Evolutionary conservation across 2,113 vertebrate species (phyloP), one percentile per base, ranked within the genome.

Genomic region (Nothobranchius furzeri): DNA sequence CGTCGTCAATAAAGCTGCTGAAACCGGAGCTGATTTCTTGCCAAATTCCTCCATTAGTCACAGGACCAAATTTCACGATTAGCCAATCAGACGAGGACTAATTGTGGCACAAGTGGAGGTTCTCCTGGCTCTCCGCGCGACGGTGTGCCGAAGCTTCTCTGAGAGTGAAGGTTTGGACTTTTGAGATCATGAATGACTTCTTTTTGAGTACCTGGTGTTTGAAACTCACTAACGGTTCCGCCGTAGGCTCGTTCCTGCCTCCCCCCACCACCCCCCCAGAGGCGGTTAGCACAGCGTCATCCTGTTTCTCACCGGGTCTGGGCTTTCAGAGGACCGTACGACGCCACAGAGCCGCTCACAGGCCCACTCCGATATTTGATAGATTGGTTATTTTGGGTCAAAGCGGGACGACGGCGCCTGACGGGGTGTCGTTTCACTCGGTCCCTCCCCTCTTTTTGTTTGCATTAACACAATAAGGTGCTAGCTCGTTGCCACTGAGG

Each of bases 11-110:
- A 92, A 92, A 92, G 79, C 85, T 90, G 78, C 86, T 96, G 97
- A 97, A 99, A 98, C 95, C 83, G 88, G 96, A 99, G 94, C 94
- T 95, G 95, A 95, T 94, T 98, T 98, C 95, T 98, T 98, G 96
- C 96, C 98, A 96, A 97, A 97, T 96, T 98, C 96, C 95, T 83
- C 78, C 94, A 96, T 98, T 98, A 95, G 96, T 97, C 96, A 98
- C 94, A 95, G 95, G 91, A 89, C 90, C 91, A 91, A 76, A 87
- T 93, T 93, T 93, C 90, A 90, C 88, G 88, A 92, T 92, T 93
- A 92, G 83, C 79, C 82, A 76, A 82, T 85, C 84, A 85, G 88
- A 70, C 64, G 72, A 80, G 80, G 75, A 85, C 85, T 88, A 87
- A 89, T 91, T 85, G 80, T 85, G 79, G 81, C 75, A 65, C 64